These are phyloP conservation scores for Siniperca knerii DNA, from an alignment of 2,113 vertebrate genomes.

Conservation along the genomic window DNA sequence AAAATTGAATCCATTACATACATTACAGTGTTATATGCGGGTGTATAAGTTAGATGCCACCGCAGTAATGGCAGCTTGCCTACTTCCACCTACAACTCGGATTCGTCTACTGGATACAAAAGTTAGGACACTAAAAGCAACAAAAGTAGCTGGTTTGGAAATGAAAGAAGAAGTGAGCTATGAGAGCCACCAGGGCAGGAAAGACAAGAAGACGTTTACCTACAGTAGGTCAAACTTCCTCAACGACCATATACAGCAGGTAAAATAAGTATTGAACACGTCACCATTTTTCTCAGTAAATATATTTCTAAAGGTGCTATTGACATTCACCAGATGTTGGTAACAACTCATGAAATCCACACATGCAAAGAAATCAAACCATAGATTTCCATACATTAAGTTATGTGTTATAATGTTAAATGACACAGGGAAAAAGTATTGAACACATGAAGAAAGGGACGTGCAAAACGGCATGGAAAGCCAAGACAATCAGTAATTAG, in stretches of 20 bases:
- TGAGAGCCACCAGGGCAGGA: background rate
- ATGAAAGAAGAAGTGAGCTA: background rate
- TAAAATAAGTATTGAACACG: no score
- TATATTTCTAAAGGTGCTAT: no score
- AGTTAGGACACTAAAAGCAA: background rate
- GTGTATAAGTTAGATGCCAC: background rate
- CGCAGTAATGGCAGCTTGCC: background rate
- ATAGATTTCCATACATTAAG: no score
- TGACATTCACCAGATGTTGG: no score
- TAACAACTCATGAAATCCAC: no score
- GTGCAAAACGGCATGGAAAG: no score
- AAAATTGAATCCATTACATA: background rate
- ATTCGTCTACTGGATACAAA: background rate
- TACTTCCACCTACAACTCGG: background rate
- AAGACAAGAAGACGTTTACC: background rate
- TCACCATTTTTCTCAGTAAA: no score
- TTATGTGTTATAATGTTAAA: no score
- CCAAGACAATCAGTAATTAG: no score
- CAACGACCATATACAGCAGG: background rate
- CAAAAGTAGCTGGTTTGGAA: background rate
- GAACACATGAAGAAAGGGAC: no score
- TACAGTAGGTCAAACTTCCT: constrained; percentile 1
- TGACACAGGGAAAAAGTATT: no score
- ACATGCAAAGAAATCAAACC: no score
- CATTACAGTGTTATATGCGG: background rate